phyloP scores from a whole-genome alignment of 2,888 invertebrate species.

The Nomada goodeniana region DNA sequence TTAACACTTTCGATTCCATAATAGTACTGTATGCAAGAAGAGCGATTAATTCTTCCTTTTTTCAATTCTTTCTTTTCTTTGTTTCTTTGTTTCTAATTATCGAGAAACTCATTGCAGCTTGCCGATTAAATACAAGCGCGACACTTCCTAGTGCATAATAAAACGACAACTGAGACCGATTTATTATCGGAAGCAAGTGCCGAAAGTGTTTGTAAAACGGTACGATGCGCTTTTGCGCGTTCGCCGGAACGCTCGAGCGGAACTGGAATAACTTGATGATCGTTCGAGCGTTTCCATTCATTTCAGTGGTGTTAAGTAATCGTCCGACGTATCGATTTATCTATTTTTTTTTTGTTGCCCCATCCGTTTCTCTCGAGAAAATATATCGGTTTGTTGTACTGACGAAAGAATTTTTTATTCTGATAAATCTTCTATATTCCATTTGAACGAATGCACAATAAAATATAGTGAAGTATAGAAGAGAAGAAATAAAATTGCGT shows the following conservation, averaged over 20 bases:
- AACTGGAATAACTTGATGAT: constrained; percentile 51
- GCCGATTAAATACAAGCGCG: neutral
- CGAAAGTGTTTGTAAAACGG: constrained; percentile 58
- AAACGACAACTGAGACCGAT: constrained; percentile 26
- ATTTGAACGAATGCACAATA: too few species aligned
- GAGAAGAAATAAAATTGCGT: too few species aligned
- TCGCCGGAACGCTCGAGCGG: constrained; percentile 55
- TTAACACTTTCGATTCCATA: too few species aligned
- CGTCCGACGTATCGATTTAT: constrained; percentile 2
- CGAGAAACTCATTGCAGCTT: neutral
- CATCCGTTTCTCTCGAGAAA: neutral
- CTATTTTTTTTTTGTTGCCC: neutral
- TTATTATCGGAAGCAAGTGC: constrained; percentile 58
- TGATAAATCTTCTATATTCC: too few species aligned
- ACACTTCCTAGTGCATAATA: constrained; percentile 20
- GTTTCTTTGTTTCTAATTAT: neutral
- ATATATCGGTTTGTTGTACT: neutral
- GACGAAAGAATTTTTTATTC: neutral
- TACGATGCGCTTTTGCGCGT: constrained; percentile 60
- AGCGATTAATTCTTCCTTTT: neutral
- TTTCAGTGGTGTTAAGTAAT: constrained; percentile 53
- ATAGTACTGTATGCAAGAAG: neutral
- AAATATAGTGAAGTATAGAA: neutral
- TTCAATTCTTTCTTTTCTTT: neutral
- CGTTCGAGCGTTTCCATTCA: constrained; percentile 43